phyloP scores from a whole-genome alignment of 2,797 vertebrate genomes.

The Ficedula albicollis region DNA sequence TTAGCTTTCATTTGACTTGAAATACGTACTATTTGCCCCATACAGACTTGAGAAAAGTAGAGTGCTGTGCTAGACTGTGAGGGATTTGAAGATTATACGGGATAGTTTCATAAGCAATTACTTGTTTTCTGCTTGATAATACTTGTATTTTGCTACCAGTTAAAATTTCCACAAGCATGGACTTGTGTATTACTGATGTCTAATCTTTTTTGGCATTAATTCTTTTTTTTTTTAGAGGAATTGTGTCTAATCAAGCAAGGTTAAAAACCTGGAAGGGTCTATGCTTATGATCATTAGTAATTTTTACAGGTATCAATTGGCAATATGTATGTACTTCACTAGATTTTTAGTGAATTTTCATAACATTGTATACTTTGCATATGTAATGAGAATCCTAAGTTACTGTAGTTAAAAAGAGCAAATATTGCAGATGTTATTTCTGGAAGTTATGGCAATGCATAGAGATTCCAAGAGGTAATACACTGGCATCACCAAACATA shows the following conservation, averaged over 20 bases:
- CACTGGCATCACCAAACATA: not conserved
- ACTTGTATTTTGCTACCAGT: not conserved
- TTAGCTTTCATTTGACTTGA: not conserved
- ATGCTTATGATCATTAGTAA: not conserved
- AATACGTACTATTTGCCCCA: not conserved
- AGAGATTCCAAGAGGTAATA: not conserved
- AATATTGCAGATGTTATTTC: not conserved
- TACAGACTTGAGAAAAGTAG: not conserved
- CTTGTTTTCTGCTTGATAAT: not conserved
- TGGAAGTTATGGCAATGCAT: not conserved
- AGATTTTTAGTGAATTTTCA: not conserved
- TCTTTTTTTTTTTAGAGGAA: not conserved
- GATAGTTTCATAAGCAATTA: not conserved
- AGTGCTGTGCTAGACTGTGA: not conserved
- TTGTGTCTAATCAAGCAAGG: not conserved
- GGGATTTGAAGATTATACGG: not conserved
- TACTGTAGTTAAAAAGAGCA: not conserved
- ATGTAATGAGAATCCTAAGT: not conserved
- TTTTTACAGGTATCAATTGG: not conserved
- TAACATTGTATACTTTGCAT: not conserved
- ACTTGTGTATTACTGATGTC: not conserved
- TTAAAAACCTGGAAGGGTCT: not conserved
- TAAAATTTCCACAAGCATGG: not conserved
- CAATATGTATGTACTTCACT: not conserved
- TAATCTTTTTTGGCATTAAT: accelerated